Evolutionary conservation across 2,797 vertebrate genomes (phyloP), one percentile per base, ranked within the genome.

Genomic region (Eurystomus glaucurus): DNA sequence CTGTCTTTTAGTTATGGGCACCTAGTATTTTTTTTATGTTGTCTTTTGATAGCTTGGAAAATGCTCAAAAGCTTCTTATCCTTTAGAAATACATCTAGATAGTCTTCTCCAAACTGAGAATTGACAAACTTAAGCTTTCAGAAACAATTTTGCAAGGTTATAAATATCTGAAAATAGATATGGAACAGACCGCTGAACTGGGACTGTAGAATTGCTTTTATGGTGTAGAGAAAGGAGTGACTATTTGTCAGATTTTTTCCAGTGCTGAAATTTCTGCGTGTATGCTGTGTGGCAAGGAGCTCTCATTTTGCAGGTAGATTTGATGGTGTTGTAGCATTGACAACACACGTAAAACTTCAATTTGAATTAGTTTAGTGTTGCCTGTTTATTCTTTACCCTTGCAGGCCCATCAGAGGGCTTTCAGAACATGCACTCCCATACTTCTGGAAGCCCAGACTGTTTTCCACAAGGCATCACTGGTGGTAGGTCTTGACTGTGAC

Each of bases 51-150:
- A 66, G 25, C 26, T 23, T 74, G 51, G 37, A 88, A 94, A 88
- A 79, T 68, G 12, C 46, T 81, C 29, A 25, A 50, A 81, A 96
- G 50, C 69, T 92, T 90, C 77, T 95, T 72, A 58, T 81, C 61
- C 37, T 81, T 90, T 65, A 83, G 75, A 80, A 86, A 65, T 68
- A 10, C 10, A 62, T 57, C n/a, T 83, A 22, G 70, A 7, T 18
- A 65, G 19, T 46, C 31, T 78, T 60, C 45, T 86, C 37, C 75
- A 76, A 76, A 43, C 46, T 20, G 65, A 65, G 62, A 61, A 50
- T 39, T 62, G 66, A 19, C 64, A 72, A 37, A 37, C 50, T 31
- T 86, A 46, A 79, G 58, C 74, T 85, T 92, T 87, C 39, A 76
- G 9, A 90, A 83, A 2, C 12, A 4, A 6, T 82, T 86, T 15